Base-by-base conservation (phyloP, 92 coral and sea anemone species). In the Anthopleura xanthogrammica region DNA sequence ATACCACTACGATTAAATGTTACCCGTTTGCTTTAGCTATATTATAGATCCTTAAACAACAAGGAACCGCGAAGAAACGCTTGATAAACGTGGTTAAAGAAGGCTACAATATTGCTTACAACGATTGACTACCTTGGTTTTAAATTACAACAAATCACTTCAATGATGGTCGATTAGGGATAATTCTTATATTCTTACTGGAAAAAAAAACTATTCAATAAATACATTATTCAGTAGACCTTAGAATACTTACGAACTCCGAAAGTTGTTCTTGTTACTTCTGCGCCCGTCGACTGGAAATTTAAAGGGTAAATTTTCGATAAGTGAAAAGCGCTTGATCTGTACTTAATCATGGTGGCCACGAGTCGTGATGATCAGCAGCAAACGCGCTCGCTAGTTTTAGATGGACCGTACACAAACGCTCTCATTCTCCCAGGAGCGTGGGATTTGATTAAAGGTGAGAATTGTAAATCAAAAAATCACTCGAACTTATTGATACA, bases 101-200 rank as follows among this genome's bases (percentile, higher is more conserved):
- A 29, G 74, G 74, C 41, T 23, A 36, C 42, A 13, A 68, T 17
- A 29, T 68, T 68, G 77, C 40, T 81, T n/a, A 39, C 64, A 81
- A 75, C 19, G 29, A 24, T 43, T 71, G 84, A 75, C 84, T 42
- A 68, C 40, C 36, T 9, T 29, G 84, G 84, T 50, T 81, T 68
- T 68, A 55, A 19, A 72, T 81, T 81, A 81, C 84, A 57, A 23
- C 20, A 22, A 66, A 43, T 81, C 24, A 40, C 78, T 81, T 81
- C 77, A 81, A 70, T 70, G 83, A 79, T 39, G 20, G 60, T 22
- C 48, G 36, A 20, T 14, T n/a, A 6, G 70, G 23, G 70, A 62
- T 23, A 23, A 62, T 62, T 20, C 23, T n/a, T 3, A n/a, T 29
- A 62, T 62, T 62, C 70, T 62, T 62, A 62, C 70, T 29, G 36